Base-by-base conservation (phyloP, 2,888 invertebrate genomes). In the Lasius platythorax region DNA sequence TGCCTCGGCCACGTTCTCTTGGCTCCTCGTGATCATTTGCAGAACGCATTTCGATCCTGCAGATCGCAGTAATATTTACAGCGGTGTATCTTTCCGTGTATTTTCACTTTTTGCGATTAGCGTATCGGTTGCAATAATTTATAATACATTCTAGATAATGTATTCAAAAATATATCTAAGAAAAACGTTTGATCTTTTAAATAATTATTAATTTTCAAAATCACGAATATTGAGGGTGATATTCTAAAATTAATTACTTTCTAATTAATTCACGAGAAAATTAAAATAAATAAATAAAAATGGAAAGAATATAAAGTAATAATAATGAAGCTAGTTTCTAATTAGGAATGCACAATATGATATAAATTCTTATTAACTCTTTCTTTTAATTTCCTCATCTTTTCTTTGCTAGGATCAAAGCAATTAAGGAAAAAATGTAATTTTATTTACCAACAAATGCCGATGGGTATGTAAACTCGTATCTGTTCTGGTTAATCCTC, bases 1-100 rank as follows among this genome's bases (percentile, higher is more conserved):
- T 87, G 90, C 85, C 87, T 90, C 89, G 89, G 79, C 83, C 82
- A 78, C 87, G 78, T 85, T 82, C 53, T 66, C 78, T 78, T 76
- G 76, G 9, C 37, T 50, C 23, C 6, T 50, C 23, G 6, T 23
- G 23, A 76, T 50, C 23, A 23, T 37, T 64, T 30, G 18, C 64
- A 18, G 9, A 64, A 5, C 4, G 12, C 50, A 23, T 30, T 66
- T 46, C 23, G 15, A 63, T 30, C 33, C 12, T 53, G 37, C 66
- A 53, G 37, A 6, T 66, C 18, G 37, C 37, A 18, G 9, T 28
- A 43, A 18, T 67, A 75, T 46, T 43, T 63, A 63, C 64, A 75
- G 15, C 46, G 50, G 11, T 12, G 4, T 66, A 40, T 40, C 46
- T 33, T 76, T 37, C 6, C 37, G 28, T 23, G 12, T 66, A 53